These are phyloP conservation scores for Acipenser ruthenus DNA, from an alignment of 2,797 vertebrate species.

Conservation along the genomic window DNA sequence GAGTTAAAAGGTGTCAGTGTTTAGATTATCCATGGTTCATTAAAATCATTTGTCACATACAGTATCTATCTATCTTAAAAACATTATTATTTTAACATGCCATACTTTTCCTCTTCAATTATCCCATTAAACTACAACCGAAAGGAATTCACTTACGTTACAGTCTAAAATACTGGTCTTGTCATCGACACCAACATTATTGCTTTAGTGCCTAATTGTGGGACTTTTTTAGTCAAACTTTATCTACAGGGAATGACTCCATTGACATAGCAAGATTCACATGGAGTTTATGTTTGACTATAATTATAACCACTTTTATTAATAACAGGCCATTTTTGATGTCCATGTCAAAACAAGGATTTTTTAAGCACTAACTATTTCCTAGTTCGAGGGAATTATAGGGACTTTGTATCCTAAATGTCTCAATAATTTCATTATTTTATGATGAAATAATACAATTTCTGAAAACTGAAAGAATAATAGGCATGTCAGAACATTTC, in stretches of 20 bases:
- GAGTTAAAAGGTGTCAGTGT: no score
- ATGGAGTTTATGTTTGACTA: slow-evolving; percentile 30
- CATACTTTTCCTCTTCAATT: no score
- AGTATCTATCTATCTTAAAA: no score
- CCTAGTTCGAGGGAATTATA: slow-evolving; percentile 27
- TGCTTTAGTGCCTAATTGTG: background rate
- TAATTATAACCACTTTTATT: slow-evolving; percentile 33
- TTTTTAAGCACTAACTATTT: slow-evolving; percentile 21
- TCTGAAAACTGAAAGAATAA: slow-evolving; percentile 14
- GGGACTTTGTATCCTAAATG: slow-evolving; percentile 20
- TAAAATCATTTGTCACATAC: no score
- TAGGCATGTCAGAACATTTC: slow-evolving; percentile 12
- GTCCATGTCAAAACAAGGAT: slow-evolving; percentile 23
- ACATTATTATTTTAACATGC: no score
- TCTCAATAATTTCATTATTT: slow-evolving; percentile 27
- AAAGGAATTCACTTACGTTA: no score
- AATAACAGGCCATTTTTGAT: slow-evolving; percentile 29
- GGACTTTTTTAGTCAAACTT: slow-evolving; percentile 24
- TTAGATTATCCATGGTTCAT: no score
- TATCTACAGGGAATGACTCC: slow-evolving; percentile 24
- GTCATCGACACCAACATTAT: slow-evolving; percentile 3
- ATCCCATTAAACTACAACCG: no score
- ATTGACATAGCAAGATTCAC: slow-evolving; percentile 24
- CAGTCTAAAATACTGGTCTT: background rate
- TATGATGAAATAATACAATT: slow-evolving; percentile 20